Conservation (phyloP, 2,888 invertebrate genomes). For the Oxyteleia sp. region DNA sequence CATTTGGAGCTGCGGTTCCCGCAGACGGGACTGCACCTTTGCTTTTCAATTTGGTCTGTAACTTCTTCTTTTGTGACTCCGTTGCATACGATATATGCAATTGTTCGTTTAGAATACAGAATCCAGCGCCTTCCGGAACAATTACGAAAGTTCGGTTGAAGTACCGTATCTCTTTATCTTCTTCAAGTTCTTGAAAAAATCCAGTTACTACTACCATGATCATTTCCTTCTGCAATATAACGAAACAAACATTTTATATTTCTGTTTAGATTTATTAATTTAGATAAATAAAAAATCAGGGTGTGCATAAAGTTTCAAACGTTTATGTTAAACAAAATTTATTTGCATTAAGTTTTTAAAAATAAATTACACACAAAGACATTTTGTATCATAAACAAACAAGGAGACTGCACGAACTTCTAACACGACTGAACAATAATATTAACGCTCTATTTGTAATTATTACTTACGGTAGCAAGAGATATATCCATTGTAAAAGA, state of each 20-base stretch:
- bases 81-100: slow-evolving; percentile 93
- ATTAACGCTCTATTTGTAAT: too few species aligned
- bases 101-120: slow-evolving; percentile 95
- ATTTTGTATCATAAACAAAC: too few species aligned
- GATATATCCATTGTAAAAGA: slow-evolving; percentile 96
- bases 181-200: not conserved
- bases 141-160: slow-evolving; percentile 94
- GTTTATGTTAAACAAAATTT: too few species aligned
- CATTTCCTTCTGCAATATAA: slow-evolving; percentile 90
- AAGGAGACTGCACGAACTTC: too few species aligned
- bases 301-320: too few species aligned
- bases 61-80: slow-evolving; percentile 79
- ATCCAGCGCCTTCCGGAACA: slow-evolving; percentile 93
- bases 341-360: too few species aligned
- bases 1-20: too few species aligned
- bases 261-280: too few species aligned
- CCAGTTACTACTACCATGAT: slow-evolving; percentile 92
- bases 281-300: too few species aligned
- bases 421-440: too few species aligned
- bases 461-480: slow-evolving; percentile 90
- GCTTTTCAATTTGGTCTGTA: not conserved
- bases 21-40: slow-evolving; percentile 5
- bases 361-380: too few species aligned
- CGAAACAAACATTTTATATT: too few species aligned
- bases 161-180: slow-evolving; percentile 88